phyloP scores from a whole-genome alignment of 2,888 invertebrate genomes.

The Orthonychiurus folsomi region DNA sequence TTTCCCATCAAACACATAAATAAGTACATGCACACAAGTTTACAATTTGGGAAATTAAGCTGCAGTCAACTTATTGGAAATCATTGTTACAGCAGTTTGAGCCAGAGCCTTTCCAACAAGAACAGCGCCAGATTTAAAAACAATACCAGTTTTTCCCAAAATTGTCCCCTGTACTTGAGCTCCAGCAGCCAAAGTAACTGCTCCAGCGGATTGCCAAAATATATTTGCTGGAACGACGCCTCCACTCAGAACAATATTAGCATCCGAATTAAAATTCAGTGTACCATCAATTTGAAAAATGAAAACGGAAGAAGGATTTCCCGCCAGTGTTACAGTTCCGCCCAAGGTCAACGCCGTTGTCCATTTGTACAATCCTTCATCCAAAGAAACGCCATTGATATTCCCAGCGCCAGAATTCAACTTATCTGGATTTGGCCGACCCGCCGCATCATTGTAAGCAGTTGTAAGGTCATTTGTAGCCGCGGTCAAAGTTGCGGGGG shows the following conservation, averaged over 20 bases:
- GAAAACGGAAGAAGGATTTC: conserved; percentile 7
- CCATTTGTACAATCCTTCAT: conserved; percentile 16
- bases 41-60: conserved; percentile 3
- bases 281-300: conserved; percentile 14
- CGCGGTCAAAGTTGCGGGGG: conserved; percentile 7
- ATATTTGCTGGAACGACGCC: conserved; percentile 8
- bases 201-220: conserved; percentile 11
- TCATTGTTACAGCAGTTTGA: conserved; percentile 9
- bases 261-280: neutral
- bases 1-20: no score
- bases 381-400: neutral
- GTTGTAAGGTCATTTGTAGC: neutral
- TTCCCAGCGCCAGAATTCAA: conserved; percentile 3
- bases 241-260: conserved; percentile 10
- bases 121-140: conserved; percentile 14
- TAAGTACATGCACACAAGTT: no score
- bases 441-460: conserved; percentile 16
- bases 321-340: conserved; percentile 13
- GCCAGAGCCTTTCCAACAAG: conserved; percentile 14
- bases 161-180: conserved; percentile 11
- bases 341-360: conserved; percentile 5
- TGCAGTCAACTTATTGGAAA: neutral
- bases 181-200: conserved; percentile 10
- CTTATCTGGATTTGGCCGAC: conserved; percentile 12
- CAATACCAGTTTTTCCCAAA: conserved; percentile 13